Evolutionary conservation across 2,888 invertebrate genomes (phyloP), one percentile per base, ranked within the genome.

Genomic region (Flabesymbios commensalis): DNA sequence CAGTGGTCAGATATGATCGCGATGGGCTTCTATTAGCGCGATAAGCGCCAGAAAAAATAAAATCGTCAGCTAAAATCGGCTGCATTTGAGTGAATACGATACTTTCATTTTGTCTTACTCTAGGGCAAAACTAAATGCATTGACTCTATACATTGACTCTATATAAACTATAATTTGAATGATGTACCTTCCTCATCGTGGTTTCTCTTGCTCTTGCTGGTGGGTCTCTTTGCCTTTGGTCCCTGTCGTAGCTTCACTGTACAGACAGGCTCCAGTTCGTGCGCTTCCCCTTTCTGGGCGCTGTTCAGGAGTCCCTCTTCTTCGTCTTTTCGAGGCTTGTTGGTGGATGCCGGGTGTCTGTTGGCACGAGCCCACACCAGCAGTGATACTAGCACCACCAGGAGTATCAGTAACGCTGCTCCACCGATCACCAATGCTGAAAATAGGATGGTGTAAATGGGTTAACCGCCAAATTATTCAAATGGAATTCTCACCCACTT

Each of bases 201-300:
- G 31, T 14, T 14, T 7, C 14, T 10, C 5, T 14, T 14, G 10
- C 7, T 14, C 31, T 49, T 49, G 28, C 31, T 31, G 5, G 10
- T 26, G n/a, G n/a, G n/a, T n/a, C n/a, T n/a, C n/a, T n/a, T n/a
- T n/a, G n/a, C n/a, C 14, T 31, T 26, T 14, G 49, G 49, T 26
- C 49, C 49, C 31, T 49, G 49, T 26, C 49, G 7, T 7, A 31
- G 49, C 22, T 49, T 49, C 7, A 32, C 49, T 26, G 49, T 49
- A 5, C 7, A 5, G 5, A 49, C 31, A 10, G 29, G 29, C 10
- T 49, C 49, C 5, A 29, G 14, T n/a, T n/a, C n/a, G n/a, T n/a
- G n/a, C n/a, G n/a, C n/a, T 7, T 49, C n/a, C 10, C 39, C 31
- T 29, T 49, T 22, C n/a, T 14, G 14, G 22, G 45, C 45, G 29